Base-by-base conservation (phyloP, 1,140 invertebrate genomes). In the Apocrypta bakeri region DNA sequence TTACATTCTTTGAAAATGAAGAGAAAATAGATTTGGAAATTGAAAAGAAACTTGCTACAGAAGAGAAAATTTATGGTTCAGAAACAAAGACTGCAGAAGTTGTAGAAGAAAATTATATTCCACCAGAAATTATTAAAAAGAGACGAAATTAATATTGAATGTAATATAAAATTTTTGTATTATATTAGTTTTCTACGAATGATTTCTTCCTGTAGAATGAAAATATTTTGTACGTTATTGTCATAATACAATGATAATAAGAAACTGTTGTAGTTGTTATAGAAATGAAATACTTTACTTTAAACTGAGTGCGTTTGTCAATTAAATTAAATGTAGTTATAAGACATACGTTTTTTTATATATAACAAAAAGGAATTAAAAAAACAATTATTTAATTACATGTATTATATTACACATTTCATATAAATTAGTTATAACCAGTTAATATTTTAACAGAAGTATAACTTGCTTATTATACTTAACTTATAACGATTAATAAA, bases 1-100 rank as follows among this genome's bases (percentile, higher is more conserved):
- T 97, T 40, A 96, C 95, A 92, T 97, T 95, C 92, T 96, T 97
- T 91, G 95, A 96, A 72, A 95, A 95, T 86, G 94, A 96, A 88
- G 94, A 96, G 69, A 87, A 95, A 86, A 94, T 96, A 79, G 95
- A 97, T 87, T 89, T 97, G 17, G 85, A 94, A 89, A 96, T 96
- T 86, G 94, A 94, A 85, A 92, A 87, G 88, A 93, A 91, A 85
- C 86, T 90, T 87, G 85, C 63, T 92, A 92, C 71, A 87, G 90
- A 86, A 89, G 89, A 85, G 21, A 1, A 82, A 37, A 80, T 84
- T n/a, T 86, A 87, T 82, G 86, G 73, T 2, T 74, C 79, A 48
- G 63, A 88, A 85, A 81, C 21, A 83, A 12, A 21, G 0, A 75
- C 69, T 25, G 66, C 78, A n/a, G 21, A 76, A 1, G 25, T 84